Base-by-base conservation (phyloP, 2,797 vertebrate species). In the Danio aesculapii region DNA sequence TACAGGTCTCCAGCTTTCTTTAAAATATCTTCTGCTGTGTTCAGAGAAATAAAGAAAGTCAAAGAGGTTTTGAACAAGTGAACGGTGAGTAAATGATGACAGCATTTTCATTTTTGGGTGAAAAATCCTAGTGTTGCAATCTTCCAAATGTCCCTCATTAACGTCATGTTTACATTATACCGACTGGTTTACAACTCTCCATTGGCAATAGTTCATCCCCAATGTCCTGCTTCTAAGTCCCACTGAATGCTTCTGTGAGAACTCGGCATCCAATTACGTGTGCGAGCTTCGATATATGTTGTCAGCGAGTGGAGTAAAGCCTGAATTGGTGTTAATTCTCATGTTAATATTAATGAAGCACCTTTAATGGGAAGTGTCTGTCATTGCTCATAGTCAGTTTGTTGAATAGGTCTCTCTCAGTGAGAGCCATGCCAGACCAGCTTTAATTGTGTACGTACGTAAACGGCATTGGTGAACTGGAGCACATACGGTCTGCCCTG, bases 331-430 rank as follows among this genome's bases (percentile, higher is more conserved):
- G 83, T 84, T 87, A 84, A 89, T 89, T 86, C 81, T 74, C 64
- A 79, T 84, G 81, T 86, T 78, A 85, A 86, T 87, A 85, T 86
- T 84, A 84, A 85, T 82, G 81, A 84, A 81, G 72, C 52, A 52
- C 50, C 76, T 82, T 62, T 86, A 89, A 84, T 86, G 81, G 78
- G 80, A 86, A 63, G 66, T 68, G 77, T 86, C 86, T 78, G 81
- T 88, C 83, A 81, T 81, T 61, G 44, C 68, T 67, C 78, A 47
- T 63, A 63, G 30, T 79, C 75, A 73, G 71, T 53, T 74, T 84
- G 81, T 83, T 84, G 79, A 83, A 83, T 85, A 67, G 52, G 76
- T 46, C 75, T 50, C 57, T n/a, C 67, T n/a, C 41, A 39, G 83
- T 61, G 79, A 82, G 58, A 79, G 79, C 79, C 21, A 17, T 50